phyloP scores from a whole-genome alignment of 2,797 vertebrate genomes.

The Lepus oiostolus region DNA sequence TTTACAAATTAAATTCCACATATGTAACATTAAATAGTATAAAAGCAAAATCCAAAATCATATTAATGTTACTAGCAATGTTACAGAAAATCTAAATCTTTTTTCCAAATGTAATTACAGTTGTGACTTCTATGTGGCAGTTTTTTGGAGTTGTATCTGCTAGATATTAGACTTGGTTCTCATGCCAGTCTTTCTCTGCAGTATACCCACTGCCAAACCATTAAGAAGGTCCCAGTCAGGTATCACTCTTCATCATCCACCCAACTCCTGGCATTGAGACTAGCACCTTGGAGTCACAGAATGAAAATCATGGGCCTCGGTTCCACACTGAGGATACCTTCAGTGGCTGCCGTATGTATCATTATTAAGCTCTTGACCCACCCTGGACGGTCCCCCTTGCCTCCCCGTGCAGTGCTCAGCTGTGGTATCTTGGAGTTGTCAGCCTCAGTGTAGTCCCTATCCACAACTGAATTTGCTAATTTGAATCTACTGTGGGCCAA shows the following conservation, averaged over 20 bases:
- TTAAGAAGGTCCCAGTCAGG: neutral
- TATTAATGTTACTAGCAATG: neutral
- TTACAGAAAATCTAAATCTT: neutral
- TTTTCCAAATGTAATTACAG: neutral
- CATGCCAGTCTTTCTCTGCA: neutral
- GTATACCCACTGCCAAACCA: neutral
- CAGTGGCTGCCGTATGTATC: neutral
- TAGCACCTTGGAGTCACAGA: neutral
- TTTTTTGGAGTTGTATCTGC: neutral
- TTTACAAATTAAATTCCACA: neutral
- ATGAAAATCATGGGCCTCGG: neutral
- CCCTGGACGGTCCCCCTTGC: neutral
- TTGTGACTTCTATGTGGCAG: neutral
- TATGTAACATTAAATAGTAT: neutral
- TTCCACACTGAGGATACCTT: neutral
- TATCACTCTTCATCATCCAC: neutral
- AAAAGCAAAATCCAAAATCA: slow-evolving; percentile 40
- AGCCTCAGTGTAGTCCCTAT: neutral
- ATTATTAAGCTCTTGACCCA: neutral
- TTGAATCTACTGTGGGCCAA: neutral
- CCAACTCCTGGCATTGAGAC: no score
- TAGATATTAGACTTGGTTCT: neutral
- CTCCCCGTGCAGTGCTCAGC: neutral
- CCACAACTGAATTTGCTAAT: slow-evolving; percentile 32
- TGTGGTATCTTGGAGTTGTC: neutral